Evolutionary conservation across 2,888 invertebrate species (phyloP), one percentile per base, ranked within the genome.

Genomic region (Spisula solida): DNA sequence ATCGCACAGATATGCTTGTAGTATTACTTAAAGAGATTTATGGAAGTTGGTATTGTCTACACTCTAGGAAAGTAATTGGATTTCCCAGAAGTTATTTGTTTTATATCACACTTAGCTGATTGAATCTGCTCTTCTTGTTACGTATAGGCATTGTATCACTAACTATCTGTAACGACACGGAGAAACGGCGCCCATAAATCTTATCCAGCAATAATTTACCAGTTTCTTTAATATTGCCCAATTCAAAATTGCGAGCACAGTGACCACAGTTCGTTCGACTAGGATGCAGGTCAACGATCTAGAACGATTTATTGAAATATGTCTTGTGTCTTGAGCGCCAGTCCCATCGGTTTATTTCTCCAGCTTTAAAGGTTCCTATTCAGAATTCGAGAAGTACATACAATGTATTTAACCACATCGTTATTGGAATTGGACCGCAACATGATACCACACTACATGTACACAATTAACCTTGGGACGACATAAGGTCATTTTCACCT

Each of bases 81-180:
- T 34, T 75, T 31, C 25, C 41, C 34, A 31, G 2, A 75, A 75
- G 31, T 75, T 75, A 34, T 75, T 75, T 5, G 34, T 31, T 34
- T 34, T 75, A 75, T 75, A 75, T 75, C 34, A 31, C 34, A 31
- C 31, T 75, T 75, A 75, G 75, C 5, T 75, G 75, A 75, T 75
- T 75, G 31, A 75, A 75, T 31, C 18, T 75, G 5, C 31, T 70
- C 31, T 31, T 8, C 34, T 31, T 75, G 75, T 75, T 75, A 25
- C 75, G 34, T 18, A 8, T 31, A 18, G 5, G 31, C 31, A 31
- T 75, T 75, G 75, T 34, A 31, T 75, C 18, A 31, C 34, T 34
- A 75, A 34, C 12, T 34, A 25, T 34, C n/a, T 75, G 16, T 75
- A 34, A 75, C 31, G 31, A 31, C 14, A 6, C 12, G 29, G 18